Conservation (phyloP, 2,113 vertebrate genomes). For the Gallinago media region DNA sequence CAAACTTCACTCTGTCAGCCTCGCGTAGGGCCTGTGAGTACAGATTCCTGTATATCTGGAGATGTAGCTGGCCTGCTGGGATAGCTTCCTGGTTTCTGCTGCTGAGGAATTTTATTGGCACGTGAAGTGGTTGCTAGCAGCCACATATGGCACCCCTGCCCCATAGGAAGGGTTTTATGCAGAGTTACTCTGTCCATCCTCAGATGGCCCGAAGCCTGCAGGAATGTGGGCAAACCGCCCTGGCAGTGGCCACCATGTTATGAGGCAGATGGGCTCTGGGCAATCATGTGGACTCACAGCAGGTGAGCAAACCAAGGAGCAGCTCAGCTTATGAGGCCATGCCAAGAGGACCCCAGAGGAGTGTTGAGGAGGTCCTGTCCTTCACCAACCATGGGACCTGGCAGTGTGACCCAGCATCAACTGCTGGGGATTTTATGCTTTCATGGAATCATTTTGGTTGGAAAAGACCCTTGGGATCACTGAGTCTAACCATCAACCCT, state of each 20-base stretch:
- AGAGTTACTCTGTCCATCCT: neutral
- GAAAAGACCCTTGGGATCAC: too few relatives aligned
- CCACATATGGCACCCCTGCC: neutral
- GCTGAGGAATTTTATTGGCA: neutral
- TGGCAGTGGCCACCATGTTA: accelerated
- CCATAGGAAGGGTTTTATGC: neutral
- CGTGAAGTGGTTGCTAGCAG: neutral
- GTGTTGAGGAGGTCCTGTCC: neutral
- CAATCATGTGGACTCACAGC: accelerated
- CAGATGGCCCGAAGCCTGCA: neutral
- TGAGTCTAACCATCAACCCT: too few relatives aligned
- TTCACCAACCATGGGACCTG: neutral
- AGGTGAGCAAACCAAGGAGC: neutral
- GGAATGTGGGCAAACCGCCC: accelerated
- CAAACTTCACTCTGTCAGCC: neutral
- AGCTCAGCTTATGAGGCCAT: accelerated
- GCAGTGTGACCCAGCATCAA: accelerated
- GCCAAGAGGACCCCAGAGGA: neutral
- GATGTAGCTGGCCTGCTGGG: neutral
- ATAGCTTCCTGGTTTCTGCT: neutral
- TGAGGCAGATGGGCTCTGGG: neutral
- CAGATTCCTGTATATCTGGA: neutral
- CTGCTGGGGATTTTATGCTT: neutral
- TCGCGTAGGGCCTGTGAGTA: neutral
- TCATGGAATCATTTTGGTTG: too few relatives aligned